Percentiles rank a stretch among this genome's conserved stretches.
Evolutionary conservation across 2,888 invertebrate genomes (phyloP).

Genomic region (Lasius fuliginosus): DNA sequence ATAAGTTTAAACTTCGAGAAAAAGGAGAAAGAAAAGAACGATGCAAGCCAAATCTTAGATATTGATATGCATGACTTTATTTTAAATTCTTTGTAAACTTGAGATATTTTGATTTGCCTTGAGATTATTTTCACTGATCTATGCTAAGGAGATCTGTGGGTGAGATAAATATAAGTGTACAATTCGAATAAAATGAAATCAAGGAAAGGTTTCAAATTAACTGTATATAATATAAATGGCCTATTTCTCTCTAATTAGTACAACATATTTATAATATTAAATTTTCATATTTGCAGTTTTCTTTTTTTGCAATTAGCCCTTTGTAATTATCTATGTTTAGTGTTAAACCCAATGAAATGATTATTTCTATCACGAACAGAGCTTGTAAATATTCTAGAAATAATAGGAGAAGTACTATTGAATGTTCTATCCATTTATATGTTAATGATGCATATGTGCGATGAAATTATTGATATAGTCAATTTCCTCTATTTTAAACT

Average conservation of each 20-base stretch:
- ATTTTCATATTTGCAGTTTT: background rate
- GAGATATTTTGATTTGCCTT: background rate
- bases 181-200: background rate
- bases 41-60: background rate
- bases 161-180: background rate
- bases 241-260: background rate
- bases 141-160: background rate
- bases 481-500: background rate
- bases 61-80: background rate
- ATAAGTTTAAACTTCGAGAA: background rate
- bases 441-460: constrained; percentile 41
- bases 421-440: constrained; percentile 58
- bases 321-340: background rate
- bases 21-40: background rate
- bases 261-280: background rate
- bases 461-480: constrained; percentile 41
- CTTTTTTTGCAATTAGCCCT: background rate
- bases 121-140: background rate
- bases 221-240: background rate
- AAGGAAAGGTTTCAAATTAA: background rate
- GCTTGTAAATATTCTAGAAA: constrained; percentile 65
- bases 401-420: constrained; percentile 59
- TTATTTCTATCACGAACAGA: constrained; percentile 5
- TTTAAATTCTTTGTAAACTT: background rate
- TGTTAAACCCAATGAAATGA: background rate